Percentiles rank a stretch among this genome's conserved stretches.
Evolutionary conservation across 2,797 vertebrate genomes (phyloP).

Genomic region (Artibeus jamaicensis): DNA sequence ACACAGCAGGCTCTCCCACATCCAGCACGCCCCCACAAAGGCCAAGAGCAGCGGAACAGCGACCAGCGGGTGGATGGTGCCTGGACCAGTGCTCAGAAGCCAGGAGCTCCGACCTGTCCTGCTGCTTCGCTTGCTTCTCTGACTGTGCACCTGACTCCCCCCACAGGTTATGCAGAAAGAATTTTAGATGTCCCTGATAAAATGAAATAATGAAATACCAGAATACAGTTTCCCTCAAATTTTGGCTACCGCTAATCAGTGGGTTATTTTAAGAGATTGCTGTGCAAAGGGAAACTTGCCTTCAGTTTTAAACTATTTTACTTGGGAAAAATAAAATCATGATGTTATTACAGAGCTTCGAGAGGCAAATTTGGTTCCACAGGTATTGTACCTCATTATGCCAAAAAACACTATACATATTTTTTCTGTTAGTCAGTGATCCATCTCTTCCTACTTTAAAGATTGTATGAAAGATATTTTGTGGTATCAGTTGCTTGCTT

Average conservation of each 20-base stretch:
- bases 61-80: too few relatives aligned
- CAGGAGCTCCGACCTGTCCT: background rate
- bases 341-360: background rate
- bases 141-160: background rate
- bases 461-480: background rate
- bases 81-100: background rate
- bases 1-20: background rate
- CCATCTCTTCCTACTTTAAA: background rate
- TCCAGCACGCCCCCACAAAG: background rate
- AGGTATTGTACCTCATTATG: background rate
- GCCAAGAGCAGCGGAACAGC: background rate
- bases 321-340: background rate
- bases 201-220: background rate
- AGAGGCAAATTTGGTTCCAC: background rate
- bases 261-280: background rate
- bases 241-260: background rate
- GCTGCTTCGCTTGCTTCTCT: background rate
- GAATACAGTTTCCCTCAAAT: background rate
- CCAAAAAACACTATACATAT: background rate
- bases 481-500: background rate
- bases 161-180: background rate
- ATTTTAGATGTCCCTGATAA: background rate
- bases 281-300: background rate
- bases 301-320: constrained; percentile 10
- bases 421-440: background rate